Base-by-base conservation (phyloP, 2,797 vertebrate genomes). In the Sebastes oblongus region DNA sequence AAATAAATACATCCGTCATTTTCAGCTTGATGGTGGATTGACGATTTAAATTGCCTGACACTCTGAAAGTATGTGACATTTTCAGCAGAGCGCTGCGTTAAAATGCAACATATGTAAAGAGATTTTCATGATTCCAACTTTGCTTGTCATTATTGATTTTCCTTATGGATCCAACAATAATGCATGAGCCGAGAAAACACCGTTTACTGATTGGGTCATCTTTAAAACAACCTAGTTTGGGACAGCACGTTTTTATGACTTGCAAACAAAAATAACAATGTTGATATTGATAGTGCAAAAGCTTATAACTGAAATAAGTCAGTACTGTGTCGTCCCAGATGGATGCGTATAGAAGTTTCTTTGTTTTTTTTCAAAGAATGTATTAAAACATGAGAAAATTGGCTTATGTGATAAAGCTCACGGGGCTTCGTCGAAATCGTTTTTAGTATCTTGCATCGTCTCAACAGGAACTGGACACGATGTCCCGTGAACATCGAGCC, bases 31-130 rank as follows among this genome's bases (percentile, higher is more conserved):
- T 14, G 7, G 29, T 32, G 59, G 24, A 55, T 30, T 62, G 72
- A 70, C 34, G 4, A 56, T 58, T 76, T 42, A 3, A 60, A 27
- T 30, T 52, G 20, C 9, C 25, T 20, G 5, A 42, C 65, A 60
- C 42, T 56, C n/a, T 14, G 10, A 62, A 87, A 76, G 58, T 78
- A 61, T 9, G 14, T 11, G 56, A 70, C 66, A 65, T 73, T 85
- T 81, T 66, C 34, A 71, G 8, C 7, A n/a, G 32, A 72, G 16
- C 22, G 7, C 4, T 25, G 50, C n/a, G 25, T 25, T 73, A 55
- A 65, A 69, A 71, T 42, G 8, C 54, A 71, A 87, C 30, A 34
- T 72, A 61, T 12, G 32, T 18, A 42, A 70, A 25, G n/a, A 11
- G 10, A 69, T 68, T 72, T 74, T 67, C 14, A 27, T 32, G 14